Conservation (phyloP, 2,113 vertebrate species). For the rabbit (Oryctolagus cuniculus) region mOryCun1.1 NC_091449.1:41173001-41173500, state of each 20-base stretch:
- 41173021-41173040: background rate
- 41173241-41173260: background rate
- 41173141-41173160: background rate
- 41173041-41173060: background rate
- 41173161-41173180: background rate
- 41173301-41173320: background rate
- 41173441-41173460: background rate
- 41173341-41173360: background rate
- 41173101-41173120: background rate
- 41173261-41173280: background rate
- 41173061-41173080: background rate
- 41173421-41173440: background rate
- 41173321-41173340: background rate
- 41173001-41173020: background rate
- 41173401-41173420: background rate
- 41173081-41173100: background rate
- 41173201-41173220: background rate
- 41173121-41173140: background rate
- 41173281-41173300: background rate
- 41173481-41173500: background rate
- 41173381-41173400: background rate
- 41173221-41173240: rapidly evolving
- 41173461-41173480: background rate
- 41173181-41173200: background rate
- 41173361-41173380: background rate